Base-by-base conservation (phyloP, 2,113 vertebrate genomes). In the Mus pahari region DNA sequence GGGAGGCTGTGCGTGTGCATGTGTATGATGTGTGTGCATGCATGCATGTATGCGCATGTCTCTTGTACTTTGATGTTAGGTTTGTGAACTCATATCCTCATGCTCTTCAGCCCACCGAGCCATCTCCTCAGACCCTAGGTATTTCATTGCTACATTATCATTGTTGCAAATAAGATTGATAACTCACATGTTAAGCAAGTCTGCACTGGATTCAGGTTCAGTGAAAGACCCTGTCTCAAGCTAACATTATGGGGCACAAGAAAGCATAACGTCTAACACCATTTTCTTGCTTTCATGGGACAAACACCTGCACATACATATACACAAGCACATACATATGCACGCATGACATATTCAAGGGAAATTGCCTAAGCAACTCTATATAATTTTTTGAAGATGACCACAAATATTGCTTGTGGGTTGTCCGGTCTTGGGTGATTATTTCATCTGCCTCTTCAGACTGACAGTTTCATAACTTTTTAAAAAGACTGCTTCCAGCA, bases 1-100 rank as follows among this genome's bases (percentile, higher is more conserved):
- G 28, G 20, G 45, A 12, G 20, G 39, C 3, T 79, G 3, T 20
- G 48, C 8, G 31, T 42, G 45, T 70, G 39, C 42, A 3, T 79
- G 1, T n/a, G 33, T 11, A 19, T 22, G 33, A 11, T n/a, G 5
- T n/a, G 4, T 20, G 77, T 11, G 53, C 13, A n/a, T 55, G 55
- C 39, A 12, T 39, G 22, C 16, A 3, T 7, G 1, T 16, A 33
- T n/a, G 19, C n/a, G 33, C 5, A 0, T 22, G 3, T 36, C 8
- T 7, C 9, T 31, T 42, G 13, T 28, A 39, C 17, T 62, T 82
- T 58, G 20, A 39, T n/a, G 19, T 82, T 83, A 83, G 55, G n/a
- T 42, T 83, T 62, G 20, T 62, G 13, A 42, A 62, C 14, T 83
- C 36, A 31, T 62, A 62, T 42, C 6, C 24, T 62, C n/a, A 62